These are phyloP conservation scores for Calycopis cecrops DNA, from an alignment of 1,140 invertebrate species.

Conservation along the genomic window DNA sequence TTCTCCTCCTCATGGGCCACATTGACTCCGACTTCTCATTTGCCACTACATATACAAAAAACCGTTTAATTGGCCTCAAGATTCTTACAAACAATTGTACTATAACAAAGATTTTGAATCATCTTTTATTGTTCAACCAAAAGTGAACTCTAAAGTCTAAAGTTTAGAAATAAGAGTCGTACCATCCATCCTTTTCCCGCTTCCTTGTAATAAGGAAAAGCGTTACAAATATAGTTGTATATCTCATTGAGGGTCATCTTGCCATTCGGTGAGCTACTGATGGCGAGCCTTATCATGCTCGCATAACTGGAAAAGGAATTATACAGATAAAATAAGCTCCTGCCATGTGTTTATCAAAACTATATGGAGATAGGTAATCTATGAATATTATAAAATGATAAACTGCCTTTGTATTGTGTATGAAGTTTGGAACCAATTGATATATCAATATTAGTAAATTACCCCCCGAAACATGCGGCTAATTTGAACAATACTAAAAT, in stretches of 20 bases:
- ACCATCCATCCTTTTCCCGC: slow-evolving; percentile 85
- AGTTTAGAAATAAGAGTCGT: slow-evolving; percentile 29
- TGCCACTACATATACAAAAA: no score
- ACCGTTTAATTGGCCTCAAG: neutral
- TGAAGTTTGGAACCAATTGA: no score
- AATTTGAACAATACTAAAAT: no score
- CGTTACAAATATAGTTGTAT: slow-evolving; percentile 85
- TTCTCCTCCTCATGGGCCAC: no score
- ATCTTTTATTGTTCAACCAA: neutral
- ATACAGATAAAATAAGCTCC: neutral
- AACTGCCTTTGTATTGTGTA: no score
- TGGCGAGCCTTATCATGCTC: slow-evolving; percentile 82
- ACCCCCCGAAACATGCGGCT: no score
- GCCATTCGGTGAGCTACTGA: slow-evolving; percentile 81
- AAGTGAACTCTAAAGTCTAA: neutral
- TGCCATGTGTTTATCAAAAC: no score
- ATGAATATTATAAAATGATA: no score
- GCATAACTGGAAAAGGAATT: slow-evolving; percentile 77
- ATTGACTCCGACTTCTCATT: no score
- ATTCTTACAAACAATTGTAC: neutral
- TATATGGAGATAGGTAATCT: no score
- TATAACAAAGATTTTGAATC: neutral
- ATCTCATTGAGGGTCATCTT: slow-evolving; percentile 87
- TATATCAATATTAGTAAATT: no score
- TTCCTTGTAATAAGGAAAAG: slow-evolving; percentile 83